phyloP scores from a whole-genome alignment of 2,888 invertebrate species.

The Drosophila barbarae region DNA sequence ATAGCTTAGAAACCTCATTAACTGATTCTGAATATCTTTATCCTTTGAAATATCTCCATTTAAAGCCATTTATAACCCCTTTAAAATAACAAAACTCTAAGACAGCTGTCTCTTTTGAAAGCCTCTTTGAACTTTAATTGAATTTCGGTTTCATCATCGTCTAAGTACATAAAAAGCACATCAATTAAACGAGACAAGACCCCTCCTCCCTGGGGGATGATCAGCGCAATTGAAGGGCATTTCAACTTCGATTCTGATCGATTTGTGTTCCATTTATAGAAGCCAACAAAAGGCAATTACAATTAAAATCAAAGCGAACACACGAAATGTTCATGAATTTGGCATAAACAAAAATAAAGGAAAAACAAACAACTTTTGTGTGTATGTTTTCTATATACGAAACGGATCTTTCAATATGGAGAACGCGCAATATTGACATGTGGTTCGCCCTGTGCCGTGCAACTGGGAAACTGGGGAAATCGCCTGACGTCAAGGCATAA shows the following conservation, averaged over 20 bases:
- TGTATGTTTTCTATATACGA: conserved; percentile 21
- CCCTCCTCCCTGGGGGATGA: conserved; percentile 2
- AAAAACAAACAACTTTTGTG: conserved; percentile 55
- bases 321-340: conserved; percentile 56
- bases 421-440: conserved; percentile 72
- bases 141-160: conserved; percentile 3
- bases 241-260: conserved; percentile 26
- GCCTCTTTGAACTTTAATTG: conserved; percentile 21
- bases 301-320: conserved; percentile 48
- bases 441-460: conserved; percentile 42
- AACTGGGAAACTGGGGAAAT: neutral
- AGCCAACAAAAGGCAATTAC: conserved; percentile 42
- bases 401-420: conserved; percentile 48
- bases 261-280: conserved; percentile 31
- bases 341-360: conserved; percentile 65
- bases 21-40: neutral
- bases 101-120: conserved; percentile 8
- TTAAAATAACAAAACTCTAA: neutral
- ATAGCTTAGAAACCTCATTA: neutral
- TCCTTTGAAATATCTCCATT: neutral
- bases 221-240: conserved; percentile 29
- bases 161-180: conserved; percentile 5
- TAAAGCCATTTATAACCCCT: too few relatives aligned
- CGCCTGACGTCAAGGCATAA: conserved; percentile 63
- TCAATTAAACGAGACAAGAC: conserved; percentile 6